These are phyloP conservation scores for Halcyon senegalensis DNA, from an alignment of 2,113 vertebrate species.

Conservation along the genomic window DNA sequence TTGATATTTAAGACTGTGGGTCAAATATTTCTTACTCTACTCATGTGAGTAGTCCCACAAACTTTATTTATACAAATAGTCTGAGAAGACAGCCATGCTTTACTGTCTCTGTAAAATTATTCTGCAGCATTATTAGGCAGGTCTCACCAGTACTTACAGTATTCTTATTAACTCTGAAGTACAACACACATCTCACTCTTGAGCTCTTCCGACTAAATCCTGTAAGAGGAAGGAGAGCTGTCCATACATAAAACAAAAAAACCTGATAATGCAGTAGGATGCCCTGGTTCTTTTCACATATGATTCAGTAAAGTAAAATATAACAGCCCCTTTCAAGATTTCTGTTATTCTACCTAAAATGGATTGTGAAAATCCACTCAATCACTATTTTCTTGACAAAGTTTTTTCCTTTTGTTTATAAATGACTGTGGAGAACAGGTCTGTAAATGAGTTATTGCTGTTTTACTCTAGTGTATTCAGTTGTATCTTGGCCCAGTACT, in stretches of 20 bases:
- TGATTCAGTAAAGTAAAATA: slow-evolving; percentile 39
- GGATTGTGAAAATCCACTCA: slow-evolving; percentile 55
- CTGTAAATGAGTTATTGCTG: slow-evolving; percentile 37
- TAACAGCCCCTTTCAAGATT: neutral
- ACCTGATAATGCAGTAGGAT: slow-evolving; percentile 9
- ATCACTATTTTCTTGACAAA: slow-evolving; percentile 32
- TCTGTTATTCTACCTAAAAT: slow-evolving; percentile 6
- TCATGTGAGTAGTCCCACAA: neutral
- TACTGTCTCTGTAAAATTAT: slow-evolving; percentile 37
- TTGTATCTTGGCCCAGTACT: neutral
- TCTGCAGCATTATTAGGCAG: slow-evolving; percentile 22
- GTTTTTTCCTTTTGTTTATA: slow-evolving; percentile 42
- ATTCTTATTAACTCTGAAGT: slow-evolving; percentile 27
- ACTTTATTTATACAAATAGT: neutral
- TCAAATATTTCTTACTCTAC: slow-evolving; percentile 55
- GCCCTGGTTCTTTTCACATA: slow-evolving; percentile 44
- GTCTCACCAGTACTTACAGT: slow-evolving; percentile 16
- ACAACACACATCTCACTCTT: neutral
- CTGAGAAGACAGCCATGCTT: neutral
- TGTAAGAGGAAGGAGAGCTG: neutral
- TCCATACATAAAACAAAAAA: slow-evolving; percentile 19
- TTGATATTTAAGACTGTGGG: slow-evolving; percentile 60
- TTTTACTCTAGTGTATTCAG: neutral
- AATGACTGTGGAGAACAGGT: slow-evolving; percentile 16
- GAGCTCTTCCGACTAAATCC: slow-evolving; percentile 41